phyloP scores from a whole-genome alignment of 2,113 vertebrate species.

The Egretta garzetta region DNA sequence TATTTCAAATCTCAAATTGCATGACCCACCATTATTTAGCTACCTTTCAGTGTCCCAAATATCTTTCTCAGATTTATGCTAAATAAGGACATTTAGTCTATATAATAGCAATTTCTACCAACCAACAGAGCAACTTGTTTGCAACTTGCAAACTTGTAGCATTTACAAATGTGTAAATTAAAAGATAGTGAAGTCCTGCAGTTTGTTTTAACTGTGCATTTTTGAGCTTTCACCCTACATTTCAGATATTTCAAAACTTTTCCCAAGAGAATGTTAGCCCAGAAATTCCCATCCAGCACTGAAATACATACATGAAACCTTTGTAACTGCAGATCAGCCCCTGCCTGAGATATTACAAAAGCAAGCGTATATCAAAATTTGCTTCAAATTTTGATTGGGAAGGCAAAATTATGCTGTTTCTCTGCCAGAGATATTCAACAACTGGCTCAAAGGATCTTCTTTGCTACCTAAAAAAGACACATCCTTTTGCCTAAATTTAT shows the following conservation, averaged over 20 bases:
- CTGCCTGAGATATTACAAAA: not conserved
- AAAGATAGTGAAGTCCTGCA: not conserved
- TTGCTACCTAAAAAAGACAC: not conserved
- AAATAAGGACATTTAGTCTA: not conserved
- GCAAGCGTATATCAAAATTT: not conserved
- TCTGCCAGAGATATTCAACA: not conserved
- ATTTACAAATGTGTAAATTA: no score
- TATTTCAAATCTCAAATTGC: not conserved
- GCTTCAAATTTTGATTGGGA: not conserved
- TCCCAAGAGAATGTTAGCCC: not conserved
- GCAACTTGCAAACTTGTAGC: not conserved
- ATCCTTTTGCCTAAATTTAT: not conserved
- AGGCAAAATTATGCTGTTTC: fast-evolving
- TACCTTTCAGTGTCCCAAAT: not conserved
- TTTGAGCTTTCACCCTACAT: not conserved
- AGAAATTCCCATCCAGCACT: not conserved
- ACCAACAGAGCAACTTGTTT: not conserved
- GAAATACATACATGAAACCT: not conserved
- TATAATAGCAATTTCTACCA: not conserved
- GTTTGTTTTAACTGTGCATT: not conserved
- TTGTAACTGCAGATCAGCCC: not conserved
- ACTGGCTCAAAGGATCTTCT: not conserved
- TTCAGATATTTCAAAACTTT: not conserved
- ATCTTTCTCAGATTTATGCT: no score
- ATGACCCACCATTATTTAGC: not conserved